phyloP scores from a whole-genome alignment of 2,113 vertebrate genomes.

The Nicator chloris region DNA sequence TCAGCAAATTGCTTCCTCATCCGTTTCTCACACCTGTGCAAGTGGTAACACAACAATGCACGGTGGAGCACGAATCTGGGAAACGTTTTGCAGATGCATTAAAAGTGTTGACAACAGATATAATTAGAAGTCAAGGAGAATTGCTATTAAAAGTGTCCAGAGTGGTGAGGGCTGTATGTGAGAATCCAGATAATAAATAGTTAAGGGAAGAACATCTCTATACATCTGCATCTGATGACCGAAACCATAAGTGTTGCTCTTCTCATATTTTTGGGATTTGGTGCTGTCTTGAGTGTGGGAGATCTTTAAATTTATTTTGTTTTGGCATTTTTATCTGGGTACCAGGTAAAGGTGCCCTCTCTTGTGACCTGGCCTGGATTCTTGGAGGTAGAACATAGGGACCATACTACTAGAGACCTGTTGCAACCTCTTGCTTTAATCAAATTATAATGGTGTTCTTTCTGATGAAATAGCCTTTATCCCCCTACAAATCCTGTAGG shows the following conservation, averaged over 20 bases:
- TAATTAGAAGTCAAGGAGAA: neutral
- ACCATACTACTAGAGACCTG: neutral
- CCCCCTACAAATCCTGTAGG: neutral
- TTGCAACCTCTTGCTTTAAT: neutral
- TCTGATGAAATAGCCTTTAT: neutral
- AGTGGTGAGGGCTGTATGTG: neutral
- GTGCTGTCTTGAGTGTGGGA: neutral
- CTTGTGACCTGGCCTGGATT: neutral
- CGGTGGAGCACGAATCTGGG: neutral
- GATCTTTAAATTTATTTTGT: neutral
- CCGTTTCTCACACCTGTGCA: neutral
- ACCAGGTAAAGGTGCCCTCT: neutral
- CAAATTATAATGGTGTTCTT: neutral
- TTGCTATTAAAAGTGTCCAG: neutral
- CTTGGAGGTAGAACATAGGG: neutral
- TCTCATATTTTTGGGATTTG: neutral
- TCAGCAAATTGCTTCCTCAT: neutral
- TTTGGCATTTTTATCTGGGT: neutral
- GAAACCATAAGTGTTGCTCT: rapidly evolving
- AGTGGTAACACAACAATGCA: neutral
- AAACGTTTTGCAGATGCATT: neutral
- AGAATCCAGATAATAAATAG: neutral
- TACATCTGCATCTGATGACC: neutral
- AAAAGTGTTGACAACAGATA: neutral
- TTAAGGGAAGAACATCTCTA: neutral